Evolutionary conservation across 1,140 invertebrate genomes (phyloP).

Genomic region (Zaprionus taronus): DNA sequence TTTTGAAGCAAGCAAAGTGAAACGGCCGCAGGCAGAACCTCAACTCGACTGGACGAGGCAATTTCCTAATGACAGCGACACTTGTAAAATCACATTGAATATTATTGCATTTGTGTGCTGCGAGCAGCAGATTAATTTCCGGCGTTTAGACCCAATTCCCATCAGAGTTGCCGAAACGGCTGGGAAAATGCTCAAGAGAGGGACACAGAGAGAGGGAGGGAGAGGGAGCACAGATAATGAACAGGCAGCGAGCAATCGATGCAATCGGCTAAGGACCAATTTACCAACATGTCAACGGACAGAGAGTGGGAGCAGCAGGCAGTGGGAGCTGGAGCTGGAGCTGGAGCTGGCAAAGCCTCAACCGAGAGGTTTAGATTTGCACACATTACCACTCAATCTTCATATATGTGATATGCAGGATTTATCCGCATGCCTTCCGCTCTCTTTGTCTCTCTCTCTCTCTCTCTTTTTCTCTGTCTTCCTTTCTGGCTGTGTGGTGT

Average conservation of each 20-base stretch:
- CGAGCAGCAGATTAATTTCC: conserved; percentile 76
- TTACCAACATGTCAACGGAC: conserved; percentile 76
- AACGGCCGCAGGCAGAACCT: conserved; percentile 35
- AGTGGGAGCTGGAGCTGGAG: neutral
- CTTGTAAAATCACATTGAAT: conserved; percentile 79
- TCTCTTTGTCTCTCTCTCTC: neutral
- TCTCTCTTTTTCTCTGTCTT: conserved; percentile 1
- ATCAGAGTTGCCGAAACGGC: conserved; percentile 50
- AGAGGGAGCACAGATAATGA: neutral
- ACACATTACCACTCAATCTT: conserved; percentile 82
- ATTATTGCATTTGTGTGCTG: conserved; percentile 70
- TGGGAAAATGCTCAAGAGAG: conserved; percentile 7
- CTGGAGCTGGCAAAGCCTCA: conserved; percentile 21
- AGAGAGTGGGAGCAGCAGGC: conserved; percentile 6
- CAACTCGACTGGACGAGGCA: conserved; percentile 39
- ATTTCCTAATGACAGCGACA: conserved; percentile 77
- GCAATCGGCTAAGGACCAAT: conserved; percentile 81
- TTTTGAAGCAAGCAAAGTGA: conserved; percentile 11
- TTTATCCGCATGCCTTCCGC: conserved; percentile 37
- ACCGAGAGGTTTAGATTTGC: conserved; percentile 72
- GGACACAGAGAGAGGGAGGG: neutral
- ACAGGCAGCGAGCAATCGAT: conserved; percentile 60
- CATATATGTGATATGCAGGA: conserved; percentile 70
- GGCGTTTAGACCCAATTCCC: conserved; percentile 76
- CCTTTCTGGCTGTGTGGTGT: conserved; percentile 28